Conservation (phyloP, 2,797 vertebrate genomes). For the Sternotherus odoratus region DNA sequence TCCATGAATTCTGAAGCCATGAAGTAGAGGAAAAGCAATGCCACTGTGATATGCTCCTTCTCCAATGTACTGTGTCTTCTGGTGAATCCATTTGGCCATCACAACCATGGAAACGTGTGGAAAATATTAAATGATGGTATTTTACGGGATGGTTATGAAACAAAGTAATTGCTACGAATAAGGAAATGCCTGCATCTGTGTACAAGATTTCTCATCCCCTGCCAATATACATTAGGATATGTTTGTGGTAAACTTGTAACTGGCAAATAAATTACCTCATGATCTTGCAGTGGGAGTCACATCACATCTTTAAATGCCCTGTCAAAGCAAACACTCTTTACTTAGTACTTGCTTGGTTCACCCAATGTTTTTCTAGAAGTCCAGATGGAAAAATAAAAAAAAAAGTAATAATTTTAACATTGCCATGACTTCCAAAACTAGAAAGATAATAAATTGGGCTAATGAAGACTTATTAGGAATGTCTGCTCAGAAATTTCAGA, state of each 20-base stretch:
- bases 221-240: constrained; percentile 40
- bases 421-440: constrained; percentile 50
- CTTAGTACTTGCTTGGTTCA: constrained; percentile 63
- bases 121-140: constrained; percentile 52
- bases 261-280: constrained; percentile 35
- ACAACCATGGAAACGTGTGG: constrained; percentile 55
- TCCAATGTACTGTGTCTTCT: constrained; percentile 51
- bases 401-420: constrained; percentile 54
- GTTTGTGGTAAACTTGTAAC: constrained; percentile 41
- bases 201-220: constrained; percentile 62
- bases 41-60: constrained; percentile 55
- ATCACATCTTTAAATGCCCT: constrained; percentile 34
- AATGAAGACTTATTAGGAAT: constrained; percentile 60
- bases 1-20: constrained; percentile 49
- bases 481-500: constrained; percentile 57
- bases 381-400: constrained; percentile 54
- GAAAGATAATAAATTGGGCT: constrained; percentile 56
- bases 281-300: constrained; percentile 18
- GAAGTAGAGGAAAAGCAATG: constrained; percentile 70
- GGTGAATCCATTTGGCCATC: constrained; percentile 60
- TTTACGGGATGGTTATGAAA: constrained; percentile 17
- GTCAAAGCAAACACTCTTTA: constrained; percentile 3
- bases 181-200: constrained; percentile 62
- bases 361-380: constrained; percentile 1
- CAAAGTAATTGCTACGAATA: constrained; percentile 33